Percentiles rank a stretch among this genome's conserved stretches.
These are phyloP conservation scores for Nixonia krombeini DNA, from an alignment of 1,140 invertebrate species.

Conservation along the genomic window DNA sequence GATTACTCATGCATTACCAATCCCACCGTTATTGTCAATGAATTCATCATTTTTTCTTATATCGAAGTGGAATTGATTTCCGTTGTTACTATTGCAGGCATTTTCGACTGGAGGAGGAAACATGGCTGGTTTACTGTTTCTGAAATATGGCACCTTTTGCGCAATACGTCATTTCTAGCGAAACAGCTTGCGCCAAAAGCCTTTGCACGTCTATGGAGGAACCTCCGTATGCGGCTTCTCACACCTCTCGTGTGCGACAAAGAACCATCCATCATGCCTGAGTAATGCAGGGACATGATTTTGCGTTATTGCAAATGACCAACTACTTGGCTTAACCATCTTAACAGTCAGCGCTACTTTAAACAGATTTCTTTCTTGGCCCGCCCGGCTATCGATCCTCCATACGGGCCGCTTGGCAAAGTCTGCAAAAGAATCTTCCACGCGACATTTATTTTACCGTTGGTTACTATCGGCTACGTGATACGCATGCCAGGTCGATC, in stretches of 20 bases:
- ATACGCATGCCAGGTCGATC: constrained; percentile 24
- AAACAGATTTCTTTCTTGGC: constrained; percentile 38
- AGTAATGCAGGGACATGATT: constrained; percentile 63
- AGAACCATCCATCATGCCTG: constrained; percentile 63
- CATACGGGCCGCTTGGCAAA: constrained; percentile 6
- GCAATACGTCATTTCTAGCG: constrained; percentile 47
- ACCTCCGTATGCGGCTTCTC: constrained; percentile 29
- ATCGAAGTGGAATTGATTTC: too few species aligned
- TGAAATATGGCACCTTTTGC: constrained; percentile 42
- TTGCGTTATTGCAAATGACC: constrained; percentile 52
- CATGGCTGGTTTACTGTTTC: constrained; percentile 32
- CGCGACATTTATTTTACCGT: constrained; percentile 44
- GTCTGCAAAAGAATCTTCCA: constrained; percentile 26
- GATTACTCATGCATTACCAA: too few species aligned
- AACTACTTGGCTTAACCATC: constrained; percentile 22
- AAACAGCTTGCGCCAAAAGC: constrained; percentile 31
- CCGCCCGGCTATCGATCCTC: constrained; percentile 30
- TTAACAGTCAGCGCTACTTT: constrained; percentile 21
- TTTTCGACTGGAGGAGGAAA: constrained; percentile 19
- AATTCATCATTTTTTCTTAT: too few species aligned
- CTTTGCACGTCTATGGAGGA: constrained; percentile 31
- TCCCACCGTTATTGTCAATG: too few species aligned
- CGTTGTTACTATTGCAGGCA: too few species aligned
- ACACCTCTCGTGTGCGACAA: constrained; percentile 32
- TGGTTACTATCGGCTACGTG: constrained; percentile 44